Conservation (phyloP, 1,140 invertebrate species). For the Lepidurus couesii region DNA sequence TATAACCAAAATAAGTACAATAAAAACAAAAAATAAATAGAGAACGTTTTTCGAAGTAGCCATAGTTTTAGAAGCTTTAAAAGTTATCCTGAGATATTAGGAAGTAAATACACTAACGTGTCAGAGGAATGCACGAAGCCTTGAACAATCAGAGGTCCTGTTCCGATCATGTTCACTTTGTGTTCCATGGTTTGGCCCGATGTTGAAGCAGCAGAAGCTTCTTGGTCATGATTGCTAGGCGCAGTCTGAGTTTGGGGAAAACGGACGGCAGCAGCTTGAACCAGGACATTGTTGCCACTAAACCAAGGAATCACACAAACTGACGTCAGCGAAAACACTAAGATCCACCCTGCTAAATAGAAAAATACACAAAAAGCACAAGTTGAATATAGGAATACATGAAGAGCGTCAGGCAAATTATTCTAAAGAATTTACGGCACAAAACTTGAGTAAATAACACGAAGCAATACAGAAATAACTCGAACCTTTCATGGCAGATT, state of each 20-base stretch:
- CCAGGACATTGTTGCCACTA: background rate
- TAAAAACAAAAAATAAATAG: no score
- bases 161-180: slow-evolving; percentile 12
- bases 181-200: background rate
- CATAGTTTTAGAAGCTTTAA: background rate
- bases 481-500: background rate
- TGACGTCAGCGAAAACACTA: background rate
- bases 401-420: no score
- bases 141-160: background rate
- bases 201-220: background rate
- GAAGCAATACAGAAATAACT: no score
- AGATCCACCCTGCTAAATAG: background rate
- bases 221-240: background rate
- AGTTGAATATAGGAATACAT: background rate
- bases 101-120: background rate
- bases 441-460: no score
- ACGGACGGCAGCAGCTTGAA: background rate
- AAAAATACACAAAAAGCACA: background rate
- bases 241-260: background rate
- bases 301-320: slow-evolving; percentile 1
- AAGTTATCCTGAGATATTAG: background rate
- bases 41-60: no score
- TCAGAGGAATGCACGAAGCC: background rate
- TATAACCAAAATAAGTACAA: no score
- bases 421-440: no score